Evolutionary conservation across 1,140 invertebrate genomes (phyloP).

Genomic region (Globodera ellingtonae): DNA sequence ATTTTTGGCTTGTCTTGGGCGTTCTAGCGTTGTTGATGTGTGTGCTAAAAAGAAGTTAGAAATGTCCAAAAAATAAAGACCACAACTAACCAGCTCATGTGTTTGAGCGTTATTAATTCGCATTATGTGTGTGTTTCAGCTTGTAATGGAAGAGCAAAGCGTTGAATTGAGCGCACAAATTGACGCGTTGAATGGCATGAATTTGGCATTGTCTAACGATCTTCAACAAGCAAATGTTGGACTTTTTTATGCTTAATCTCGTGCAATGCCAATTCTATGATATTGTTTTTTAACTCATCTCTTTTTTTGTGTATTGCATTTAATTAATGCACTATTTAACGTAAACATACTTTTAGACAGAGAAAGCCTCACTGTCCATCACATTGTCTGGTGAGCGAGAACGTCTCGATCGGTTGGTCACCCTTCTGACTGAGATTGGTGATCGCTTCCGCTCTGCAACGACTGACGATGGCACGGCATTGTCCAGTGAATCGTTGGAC

Average conservation of each 20-base stretch:
- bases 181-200: constrained; percentile 18
- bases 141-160: constrained; percentile 15
- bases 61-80: too few species aligned
- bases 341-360: constrained; percentile 16
- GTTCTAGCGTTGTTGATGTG: background rate
- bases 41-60: background rate
- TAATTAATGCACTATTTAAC: background rate
- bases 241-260: too few species aligned
- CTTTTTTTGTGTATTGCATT: constrained; percentile 8
- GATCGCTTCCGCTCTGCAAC: constrained; percentile 30
- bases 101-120: background rate
- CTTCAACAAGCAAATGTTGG: constrained; percentile 12
- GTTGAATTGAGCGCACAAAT: constrained; percentile 29
- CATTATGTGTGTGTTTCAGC: background rate
- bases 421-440: constrained; percentile 29
- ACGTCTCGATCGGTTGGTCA: constrained; percentile 29
- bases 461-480: background rate
- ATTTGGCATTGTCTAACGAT: constrained; percentile 24
- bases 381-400: constrained; percentile 23
- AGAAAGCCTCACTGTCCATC: constrained; percentile 30
- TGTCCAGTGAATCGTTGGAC: background rate
- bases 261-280: background rate
- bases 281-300: constrained; percentile 7
- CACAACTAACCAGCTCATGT: too few species aligned
- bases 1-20: background rate